A percentile compares a stretch with the other conserved stretches of the same genome.
Evolutionary conservation across 2,113 vertebrate genomes (phyloP).

Genomic region (Cygnus buccinator): DNA sequence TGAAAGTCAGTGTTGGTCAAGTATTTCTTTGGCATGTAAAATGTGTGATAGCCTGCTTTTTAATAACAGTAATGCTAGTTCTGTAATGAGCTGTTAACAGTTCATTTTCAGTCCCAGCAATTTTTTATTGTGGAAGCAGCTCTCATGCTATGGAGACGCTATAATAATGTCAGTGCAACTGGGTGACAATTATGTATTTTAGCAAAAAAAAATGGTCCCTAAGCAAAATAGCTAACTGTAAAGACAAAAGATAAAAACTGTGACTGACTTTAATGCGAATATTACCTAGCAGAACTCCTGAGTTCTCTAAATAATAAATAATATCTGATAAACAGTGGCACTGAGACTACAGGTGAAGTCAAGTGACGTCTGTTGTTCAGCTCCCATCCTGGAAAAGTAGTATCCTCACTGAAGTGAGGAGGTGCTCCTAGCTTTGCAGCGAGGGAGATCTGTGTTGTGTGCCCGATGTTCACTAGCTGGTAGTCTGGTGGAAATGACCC

Average conservation of each 20-base stretch:
- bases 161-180: neutral
- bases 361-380: neutral
- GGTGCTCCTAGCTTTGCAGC: neutral
- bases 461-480: neutral
- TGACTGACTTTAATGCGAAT: neutral
- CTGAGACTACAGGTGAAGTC: neutral
- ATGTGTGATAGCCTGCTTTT: neutral
- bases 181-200: neutral
- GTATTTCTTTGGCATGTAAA: neutral
- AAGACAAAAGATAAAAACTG: neutral
- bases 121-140: neutral
- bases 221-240: neutral
- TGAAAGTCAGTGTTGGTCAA: neutral
- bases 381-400: neutral
- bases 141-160: neutral
- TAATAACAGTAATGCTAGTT: neutral
- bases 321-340: neutral
- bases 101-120: neutral
- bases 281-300: neutral
- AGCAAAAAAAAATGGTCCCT: neutral
- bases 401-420: neutral
- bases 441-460: neutral
- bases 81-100: neutral
- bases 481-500: neutral
- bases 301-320: neutral